Conservation (phyloP, 2,888 invertebrate species). For the Acleris holmiana region DNA sequence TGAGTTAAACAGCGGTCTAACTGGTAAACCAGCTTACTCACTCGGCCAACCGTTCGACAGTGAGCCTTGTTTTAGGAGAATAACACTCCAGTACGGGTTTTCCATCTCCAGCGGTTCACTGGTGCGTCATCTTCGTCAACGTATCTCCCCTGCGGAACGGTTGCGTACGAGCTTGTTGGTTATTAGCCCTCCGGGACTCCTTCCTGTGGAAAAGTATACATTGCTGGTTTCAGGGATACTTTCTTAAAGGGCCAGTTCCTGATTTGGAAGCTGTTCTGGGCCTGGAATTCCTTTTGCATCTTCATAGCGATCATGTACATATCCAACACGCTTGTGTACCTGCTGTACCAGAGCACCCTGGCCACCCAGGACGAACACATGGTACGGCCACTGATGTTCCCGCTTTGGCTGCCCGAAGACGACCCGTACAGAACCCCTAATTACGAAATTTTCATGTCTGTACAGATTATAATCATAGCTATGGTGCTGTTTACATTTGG, state of each 20-base stretch:
- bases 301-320: slow-evolving; percentile 46
- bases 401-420: slow-evolving; percentile 65
- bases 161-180: too few species aligned
- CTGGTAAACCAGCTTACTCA: too few species aligned
- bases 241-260: slow-evolving; percentile 62
- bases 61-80: too few species aligned
- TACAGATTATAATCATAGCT: slow-evolving; percentile 45
- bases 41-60: too few species aligned
- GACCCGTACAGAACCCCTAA: slow-evolving; percentile 65
- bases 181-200: too few species aligned
- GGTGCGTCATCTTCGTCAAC: too few species aligned
- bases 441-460: slow-evolving; percentile 61
- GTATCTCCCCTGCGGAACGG: too few species aligned
- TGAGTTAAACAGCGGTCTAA: too few species aligned
- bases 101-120: too few species aligned
- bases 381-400: slow-evolving; percentile 60
- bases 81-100: too few species aligned
- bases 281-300: slow-evolving; percentile 52
- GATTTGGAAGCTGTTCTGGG: slow-evolving; percentile 61
- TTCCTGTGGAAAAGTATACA: too few species aligned
- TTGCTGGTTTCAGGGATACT: slow-evolving; percentile 51
- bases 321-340: slow-evolving; percentile 45
- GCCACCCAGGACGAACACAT: slow-evolving; percentile 56
- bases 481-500: slow-evolving; percentile 54
- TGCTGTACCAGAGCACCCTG: slow-evolving; percentile 58